Evolutionary conservation across 2,797 vertebrate genomes (phyloP), one percentile per base, ranked within the genome.

Genomic region (Pogonophryne albipinna): DNA sequence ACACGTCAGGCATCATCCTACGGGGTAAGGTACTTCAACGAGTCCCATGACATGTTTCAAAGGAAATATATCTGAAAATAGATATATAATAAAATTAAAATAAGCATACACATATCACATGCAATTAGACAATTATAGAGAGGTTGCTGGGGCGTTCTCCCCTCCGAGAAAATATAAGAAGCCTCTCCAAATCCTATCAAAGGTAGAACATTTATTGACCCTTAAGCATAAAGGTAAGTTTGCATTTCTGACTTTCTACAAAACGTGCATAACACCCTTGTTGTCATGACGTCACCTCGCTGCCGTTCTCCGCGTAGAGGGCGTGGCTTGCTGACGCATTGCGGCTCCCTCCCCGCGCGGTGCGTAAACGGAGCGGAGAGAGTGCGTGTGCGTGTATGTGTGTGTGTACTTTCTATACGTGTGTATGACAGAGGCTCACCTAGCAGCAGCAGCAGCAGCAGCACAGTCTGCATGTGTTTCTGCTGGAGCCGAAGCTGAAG

Each of bases 291-390:
- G 92, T 93, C 85, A 91, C 7, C 61, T 47, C 62, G 75, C 70
- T 65, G 71, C 61, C 58, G 19, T 20, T 49, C 17, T 45, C 51
- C 52, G 16, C 1, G 67, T 64, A 53, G 87, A 71, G 85, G 93
- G 95, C 93, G 93, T 91, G 91, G 91, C 75, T 89, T 90, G 91
- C 83, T 93, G 95, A 95, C 93, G 95, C 95, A 95, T 92, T 95
- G 96, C 95, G 92, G 95, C 84, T 90, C 83, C 74, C 79, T 77
- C 84, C 82, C 87, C 8, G 6, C 34, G 34, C 73, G 58, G 74
- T 58, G 78, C 45, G 78, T 73, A 45, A 65, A 63, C 78, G 2
- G 27, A 4, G 15, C 27, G 11, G 55, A 34, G 53, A 31, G 31
- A 31, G 44, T 13, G 57, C 34, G 11, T 4, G 13, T 34, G 27